Evolutionary conservation across 2,888 invertebrate genomes (phyloP), one percentile per base, ranked within the genome.

Genomic region (Copidosoma aretas): DNA sequence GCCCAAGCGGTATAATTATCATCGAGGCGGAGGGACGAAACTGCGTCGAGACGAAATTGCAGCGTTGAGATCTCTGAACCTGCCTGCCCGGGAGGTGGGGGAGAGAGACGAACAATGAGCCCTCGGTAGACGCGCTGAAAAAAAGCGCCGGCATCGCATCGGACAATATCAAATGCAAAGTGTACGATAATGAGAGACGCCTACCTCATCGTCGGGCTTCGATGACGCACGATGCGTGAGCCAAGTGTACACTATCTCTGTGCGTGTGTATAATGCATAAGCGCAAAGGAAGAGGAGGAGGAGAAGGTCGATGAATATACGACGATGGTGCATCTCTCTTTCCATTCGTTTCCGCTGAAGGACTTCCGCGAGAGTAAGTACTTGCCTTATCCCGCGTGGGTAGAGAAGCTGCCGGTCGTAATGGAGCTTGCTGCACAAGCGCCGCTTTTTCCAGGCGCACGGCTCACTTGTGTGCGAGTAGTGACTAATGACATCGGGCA

Each of bases 111-210:
- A 57, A 59, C 32, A 32, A 32, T 32, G 41, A 10, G 32, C 22
- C 32, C 49, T 49, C 46, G 19, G 60, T 49, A 62, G 17, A 54
- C 21, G n/a, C 24, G 21, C 12, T n/a, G 22, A 67, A 67, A 53
- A 51, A 49, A 32, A 15, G 53, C n/a, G 15, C 39, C 24, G 19
- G 54, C n/a, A n/a, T n/a, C n/a, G 46, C 24, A 54, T 17, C 46
- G 60, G 66, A 67, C 66, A 70, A 70, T 66, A 62, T 70, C 70
- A 63, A 64, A 70, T 67, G 70, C 70, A 70, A 70, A 70, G 70
- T 70, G 70, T 66, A 66, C 62, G 51, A 70, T 70, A 70, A 70
- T 70, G 70, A 70, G n/a, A n/a, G 66, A 59, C 62, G 64, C 61
- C 62, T 61, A 67, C 61, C 69, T 69, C 63, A 49, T 65, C 63